Conservation (phyloP, 2,888 invertebrate genomes). For the Pterobdella sp. region DNA sequence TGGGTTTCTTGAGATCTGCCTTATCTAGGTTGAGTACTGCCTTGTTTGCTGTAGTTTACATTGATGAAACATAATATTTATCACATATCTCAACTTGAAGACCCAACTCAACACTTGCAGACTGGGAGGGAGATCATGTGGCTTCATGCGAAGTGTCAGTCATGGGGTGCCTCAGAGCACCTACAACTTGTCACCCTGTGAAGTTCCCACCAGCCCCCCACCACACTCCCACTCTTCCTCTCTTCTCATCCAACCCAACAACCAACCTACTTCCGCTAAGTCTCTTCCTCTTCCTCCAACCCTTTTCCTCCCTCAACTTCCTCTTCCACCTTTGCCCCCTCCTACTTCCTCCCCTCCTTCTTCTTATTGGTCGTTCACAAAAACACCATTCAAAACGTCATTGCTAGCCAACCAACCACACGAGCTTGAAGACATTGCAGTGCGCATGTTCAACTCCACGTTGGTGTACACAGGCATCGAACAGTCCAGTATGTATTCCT, state of each 20-base stretch:
- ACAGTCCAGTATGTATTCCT: slow-evolving; percentile 41
- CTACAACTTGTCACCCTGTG: background rate
- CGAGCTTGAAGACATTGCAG: slow-evolving; percentile 70
- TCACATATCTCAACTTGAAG: background rate
- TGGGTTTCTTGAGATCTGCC: slow-evolving; percentile 81
- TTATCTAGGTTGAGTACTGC: slow-evolving; percentile 59
- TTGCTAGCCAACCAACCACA: slow-evolving; percentile 67
- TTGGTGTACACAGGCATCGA: slow-evolving; percentile 63
- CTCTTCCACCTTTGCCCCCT: background rate
- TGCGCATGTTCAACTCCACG: slow-evolving; percentile 79
- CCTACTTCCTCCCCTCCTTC: slow-evolving; percentile 29
- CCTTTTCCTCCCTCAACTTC: background rate
- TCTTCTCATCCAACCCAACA: background rate
- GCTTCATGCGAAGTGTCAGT: slow-evolving; percentile 10
- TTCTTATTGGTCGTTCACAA: slow-evolving; percentile 81
- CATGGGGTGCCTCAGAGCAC: background rate
- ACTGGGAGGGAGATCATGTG: background rate
- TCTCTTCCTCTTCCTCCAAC: background rate
- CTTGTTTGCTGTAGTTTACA: background rate
- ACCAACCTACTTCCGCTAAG: background rate
- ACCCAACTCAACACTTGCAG: background rate
- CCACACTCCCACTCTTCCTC: slow-evolving; percentile 5
- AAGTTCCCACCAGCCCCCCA: background rate
- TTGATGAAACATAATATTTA: background rate
- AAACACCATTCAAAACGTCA: slow-evolving; percentile 70